These are phyloP conservation scores for Cinclus cinclus DNA, from an alignment of 2,113 vertebrate genomes.

Conservation along the genomic window DNA sequence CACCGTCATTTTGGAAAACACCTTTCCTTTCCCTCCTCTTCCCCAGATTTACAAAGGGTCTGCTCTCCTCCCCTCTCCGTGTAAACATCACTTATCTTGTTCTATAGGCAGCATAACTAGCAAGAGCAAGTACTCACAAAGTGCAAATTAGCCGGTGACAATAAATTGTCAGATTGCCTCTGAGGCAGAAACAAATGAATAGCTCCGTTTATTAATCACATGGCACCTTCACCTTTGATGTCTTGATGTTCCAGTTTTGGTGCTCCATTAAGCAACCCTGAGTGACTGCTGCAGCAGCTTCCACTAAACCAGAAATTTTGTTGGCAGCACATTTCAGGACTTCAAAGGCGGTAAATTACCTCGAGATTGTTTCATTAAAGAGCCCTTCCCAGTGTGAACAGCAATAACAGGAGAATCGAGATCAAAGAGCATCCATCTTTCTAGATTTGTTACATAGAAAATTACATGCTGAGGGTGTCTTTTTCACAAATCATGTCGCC, in stretches of 20 bases:
- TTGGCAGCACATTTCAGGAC: constrained; percentile 78
- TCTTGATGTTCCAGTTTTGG: constrained; percentile 80
- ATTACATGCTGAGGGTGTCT: constrained; percentile 63
- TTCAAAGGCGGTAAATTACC: constrained; percentile 79
- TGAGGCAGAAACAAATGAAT: constrained; percentile 71
- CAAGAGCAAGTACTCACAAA: constrained; percentile 71
- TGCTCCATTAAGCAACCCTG: constrained; percentile 66
- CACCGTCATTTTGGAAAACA: not conserved
- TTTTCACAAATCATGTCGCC: constrained; percentile 67
- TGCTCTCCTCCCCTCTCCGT: constrained; percentile 12
- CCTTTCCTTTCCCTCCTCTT: not conserved
- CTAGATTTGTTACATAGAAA: constrained; percentile 70
- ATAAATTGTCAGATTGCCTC: constrained; percentile 73
- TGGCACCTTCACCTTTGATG: constrained; percentile 80
- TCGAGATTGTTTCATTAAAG: constrained; percentile 76
- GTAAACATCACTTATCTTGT: constrained; percentile 50
- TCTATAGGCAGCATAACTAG: constrained; percentile 48
- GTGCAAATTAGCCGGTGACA: constrained; percentile 77
- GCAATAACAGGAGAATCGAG: constrained; percentile 64
- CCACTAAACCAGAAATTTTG: constrained; percentile 74
- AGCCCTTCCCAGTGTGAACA: constrained; percentile 74
- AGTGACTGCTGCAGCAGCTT: constrained; percentile 73
- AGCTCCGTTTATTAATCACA: constrained; percentile 72
- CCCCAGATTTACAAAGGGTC: constrained; percentile 12
- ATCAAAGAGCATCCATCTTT: constrained; percentile 75